A percentile compares a stretch with the other conserved stretches of the same genome.
phyloP scores from a whole-genome alignment of 2,797 vertebrate genomes.

The Heteromormyrus szaboi region DNA sequence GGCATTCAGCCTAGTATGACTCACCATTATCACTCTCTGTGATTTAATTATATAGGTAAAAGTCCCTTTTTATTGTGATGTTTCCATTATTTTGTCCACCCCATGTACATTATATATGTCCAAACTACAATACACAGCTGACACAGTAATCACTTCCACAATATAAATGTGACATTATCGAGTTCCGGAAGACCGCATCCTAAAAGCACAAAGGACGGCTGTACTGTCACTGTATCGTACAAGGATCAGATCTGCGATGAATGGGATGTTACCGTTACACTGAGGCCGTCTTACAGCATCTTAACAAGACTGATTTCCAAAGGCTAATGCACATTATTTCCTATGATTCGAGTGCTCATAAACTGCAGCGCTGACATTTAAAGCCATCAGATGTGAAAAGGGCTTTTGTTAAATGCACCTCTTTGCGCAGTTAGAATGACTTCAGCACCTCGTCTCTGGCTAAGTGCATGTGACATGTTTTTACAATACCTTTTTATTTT shows the following conservation, averaged over 20 bases:
- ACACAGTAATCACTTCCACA: background rate
- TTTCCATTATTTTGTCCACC: background rate
- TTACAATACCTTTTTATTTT: background rate
- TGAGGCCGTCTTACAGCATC: background rate
- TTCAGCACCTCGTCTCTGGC: background rate
- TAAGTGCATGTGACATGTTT: background rate
- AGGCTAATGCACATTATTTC: constrained; percentile 6
- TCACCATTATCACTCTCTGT: background rate
- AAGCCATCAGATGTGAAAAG: constrained; percentile 17
- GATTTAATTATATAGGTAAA: background rate
- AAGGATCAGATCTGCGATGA: background rate
- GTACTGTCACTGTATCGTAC: background rate
- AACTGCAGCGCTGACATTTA: constrained; percentile 14
- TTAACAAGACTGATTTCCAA: background rate
- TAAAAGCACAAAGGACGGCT: background rate
- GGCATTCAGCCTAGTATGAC: background rate
- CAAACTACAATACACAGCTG: background rate
- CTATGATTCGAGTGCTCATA: background rate
- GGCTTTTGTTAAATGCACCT: constrained; percentile 9
- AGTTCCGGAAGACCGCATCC: background rate
- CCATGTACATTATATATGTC: background rate
- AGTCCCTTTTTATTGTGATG: background rate
- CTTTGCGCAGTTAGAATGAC: background rate
- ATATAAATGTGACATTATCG: background rate
- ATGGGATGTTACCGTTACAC: background rate